Percentiles rank a stretch among this genome's conserved stretches.
phyloP scores from a whole-genome alignment of 2,113 vertebrate species.

The Hucho hucho region DNA sequence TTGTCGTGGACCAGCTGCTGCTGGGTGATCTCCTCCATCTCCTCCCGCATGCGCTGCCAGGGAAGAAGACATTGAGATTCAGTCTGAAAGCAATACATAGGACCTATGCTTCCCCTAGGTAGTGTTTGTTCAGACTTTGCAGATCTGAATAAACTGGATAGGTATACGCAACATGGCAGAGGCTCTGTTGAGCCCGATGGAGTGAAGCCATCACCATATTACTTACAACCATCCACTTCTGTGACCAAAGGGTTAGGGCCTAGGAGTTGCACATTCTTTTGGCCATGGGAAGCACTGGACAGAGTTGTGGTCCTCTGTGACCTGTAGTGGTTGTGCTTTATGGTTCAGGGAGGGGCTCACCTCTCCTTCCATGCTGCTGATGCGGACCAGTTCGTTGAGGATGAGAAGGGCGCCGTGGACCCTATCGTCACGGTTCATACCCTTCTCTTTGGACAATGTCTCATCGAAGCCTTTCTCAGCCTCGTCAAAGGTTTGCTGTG shows the following conservation, averaged over 20 bases:
- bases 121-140: neutral
- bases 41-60: slow-evolving; percentile 90
- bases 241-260: neutral
- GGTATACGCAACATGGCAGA: neutral
- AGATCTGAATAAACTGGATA: neutral
- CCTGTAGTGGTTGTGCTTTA: neutral
- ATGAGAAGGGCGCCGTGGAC: slow-evolving; percentile 95
- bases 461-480: slow-evolving; percentile 98
- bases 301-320: neutral
- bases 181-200: neutral
- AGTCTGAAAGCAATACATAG: neutral
- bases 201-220: neutral
- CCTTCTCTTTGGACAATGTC: slow-evolving; percentile 94
- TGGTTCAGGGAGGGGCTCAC: slow-evolving; percentile 65
- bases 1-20: slow-evolving; percentile 97
- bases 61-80: neutral
- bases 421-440: slow-evolving; percentile 95
- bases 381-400: slow-evolving; percentile 95
- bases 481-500: slow-evolving; percentile 94
- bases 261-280: neutral
- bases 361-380: slow-evolving; percentile 99
- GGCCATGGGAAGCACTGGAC: neutral
- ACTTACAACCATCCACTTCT: neutral
- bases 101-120: neutral
- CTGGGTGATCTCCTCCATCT: slow-evolving; percentile 99